Evolutionary conservation across 2,888 invertebrate species (phyloP).

Genomic region (Volucella inflata): DNA sequence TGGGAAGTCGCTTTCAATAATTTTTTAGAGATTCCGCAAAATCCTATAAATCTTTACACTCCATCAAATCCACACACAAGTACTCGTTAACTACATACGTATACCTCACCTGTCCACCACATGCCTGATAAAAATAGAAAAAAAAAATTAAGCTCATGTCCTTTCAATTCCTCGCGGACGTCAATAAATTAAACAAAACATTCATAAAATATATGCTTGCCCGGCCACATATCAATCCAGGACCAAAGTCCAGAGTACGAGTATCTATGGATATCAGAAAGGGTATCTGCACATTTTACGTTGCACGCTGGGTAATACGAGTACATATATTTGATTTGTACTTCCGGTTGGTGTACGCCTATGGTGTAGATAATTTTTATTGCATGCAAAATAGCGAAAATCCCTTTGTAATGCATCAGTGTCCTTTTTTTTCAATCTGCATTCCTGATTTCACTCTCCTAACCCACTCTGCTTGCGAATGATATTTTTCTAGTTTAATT

Average conservation of each 20-base stretch:
- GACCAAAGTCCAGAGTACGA: background rate
- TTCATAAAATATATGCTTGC: slow-evolving; percentile 16
- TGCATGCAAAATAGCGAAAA: slow-evolving; percentile 66
- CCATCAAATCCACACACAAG: slow-evolving; percentile 5
- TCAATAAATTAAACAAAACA: slow-evolving; percentile 53
- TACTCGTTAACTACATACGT: too few relatives aligned
- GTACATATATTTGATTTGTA: slow-evolving; percentile 52
- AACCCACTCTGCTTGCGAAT: background rate
- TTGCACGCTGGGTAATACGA: slow-evolving; percentile 8
- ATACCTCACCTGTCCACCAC: background rate
- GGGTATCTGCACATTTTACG: background rate
- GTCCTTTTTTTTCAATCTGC: background rate
- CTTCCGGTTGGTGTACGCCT: slow-evolving; percentile 41
- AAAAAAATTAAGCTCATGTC: slow-evolving; percentile 1
- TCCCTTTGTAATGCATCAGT: slow-evolving; percentile 18
- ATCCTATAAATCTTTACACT: background rate
- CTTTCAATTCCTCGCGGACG: slow-evolving; percentile 13
- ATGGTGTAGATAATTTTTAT: slow-evolving; percentile 67
- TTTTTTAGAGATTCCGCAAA: background rate
- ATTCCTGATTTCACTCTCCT: slow-evolving; percentile 18
- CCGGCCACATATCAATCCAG: slow-evolving; percentile 4
- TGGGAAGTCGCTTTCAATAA: background rate
- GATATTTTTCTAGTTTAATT: slow-evolving; percentile 58
- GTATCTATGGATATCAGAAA: background rate
- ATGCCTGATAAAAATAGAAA: background rate